Evolutionary conservation across 2,113 vertebrate species (phyloP).

Genomic region (Pomatostomus ruficeps): DNA sequence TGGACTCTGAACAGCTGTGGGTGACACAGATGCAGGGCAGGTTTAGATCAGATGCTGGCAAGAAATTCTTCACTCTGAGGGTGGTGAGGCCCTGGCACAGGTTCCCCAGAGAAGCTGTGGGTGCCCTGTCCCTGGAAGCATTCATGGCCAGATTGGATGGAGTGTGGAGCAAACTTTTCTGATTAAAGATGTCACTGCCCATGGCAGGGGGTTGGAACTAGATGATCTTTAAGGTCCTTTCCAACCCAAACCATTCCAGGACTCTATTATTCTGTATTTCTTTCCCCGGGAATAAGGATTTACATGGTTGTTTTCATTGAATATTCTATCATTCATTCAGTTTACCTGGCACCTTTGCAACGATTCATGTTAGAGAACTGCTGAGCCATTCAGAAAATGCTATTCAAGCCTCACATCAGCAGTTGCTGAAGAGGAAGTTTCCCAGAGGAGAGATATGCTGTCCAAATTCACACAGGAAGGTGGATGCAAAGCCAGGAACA

Average conservation of each 20-base stretch:
- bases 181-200: not conserved
- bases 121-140: not conserved
- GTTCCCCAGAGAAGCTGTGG: not conserved
- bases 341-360: not conserved
- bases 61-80: not conserved
- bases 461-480: conserved; percentile 9
- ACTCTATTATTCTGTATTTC: not conserved
- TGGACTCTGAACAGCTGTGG: not conserved
- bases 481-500: conserved; percentile 6
- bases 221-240: not conserved
- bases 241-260: not conserved
- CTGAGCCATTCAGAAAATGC: not conserved
- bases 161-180: not conserved
- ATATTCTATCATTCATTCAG: not conserved
- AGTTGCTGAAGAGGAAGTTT: not conserved
- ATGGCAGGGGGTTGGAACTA: not conserved
- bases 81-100: not conserved
- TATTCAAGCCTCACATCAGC: not conserved
- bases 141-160: not conserved
- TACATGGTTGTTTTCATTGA: not conserved
- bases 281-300: not conserved
- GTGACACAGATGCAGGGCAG: not conserved
- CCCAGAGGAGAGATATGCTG: not conserved
- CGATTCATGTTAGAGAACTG: not conserved
- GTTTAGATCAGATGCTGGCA: not conserved